These are phyloP conservation scores for Hestina assimilis DNA, from an alignment of 1,140 invertebrate genomes.

Conservation along the genomic window DNA sequence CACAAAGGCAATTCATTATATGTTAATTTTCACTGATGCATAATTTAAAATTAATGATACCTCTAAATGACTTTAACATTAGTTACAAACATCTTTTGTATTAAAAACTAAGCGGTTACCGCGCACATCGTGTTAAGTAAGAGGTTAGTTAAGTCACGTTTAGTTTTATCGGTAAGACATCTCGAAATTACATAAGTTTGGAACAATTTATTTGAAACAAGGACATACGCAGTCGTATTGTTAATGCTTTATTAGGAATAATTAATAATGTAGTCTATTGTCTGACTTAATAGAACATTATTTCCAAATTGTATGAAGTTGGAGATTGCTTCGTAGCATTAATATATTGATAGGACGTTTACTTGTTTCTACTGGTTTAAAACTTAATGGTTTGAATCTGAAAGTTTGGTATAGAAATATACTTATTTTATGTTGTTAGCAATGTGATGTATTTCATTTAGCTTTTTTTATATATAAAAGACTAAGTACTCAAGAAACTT, in stretches of 20 bases:
- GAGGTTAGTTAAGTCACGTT: slow-evolving; percentile 65
- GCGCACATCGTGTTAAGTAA: slow-evolving; percentile 52
- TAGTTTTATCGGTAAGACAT: slow-evolving; percentile 54
- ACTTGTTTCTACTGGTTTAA: too few relatives aligned
- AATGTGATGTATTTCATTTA: too few relatives aligned
- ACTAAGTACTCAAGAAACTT: too few relatives aligned
- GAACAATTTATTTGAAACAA: slow-evolving; percentile 28
- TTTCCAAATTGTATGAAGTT: background rate
- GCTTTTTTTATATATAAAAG: too few relatives aligned
- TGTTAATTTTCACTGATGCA: slow-evolving; percentile 57
- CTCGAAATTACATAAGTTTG: slow-evolving; percentile 44
- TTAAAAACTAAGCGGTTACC: slow-evolving; percentile 44
- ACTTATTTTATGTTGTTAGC: too few relatives aligned
- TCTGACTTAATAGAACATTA: background rate
- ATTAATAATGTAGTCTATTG: slow-evolving; percentile 6
- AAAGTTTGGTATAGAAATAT: too few relatives aligned
- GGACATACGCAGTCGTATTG: slow-evolving; percentile 16
- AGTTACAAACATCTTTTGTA: slow-evolving; percentile 59
- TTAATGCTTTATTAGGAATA: slow-evolving; percentile 17
- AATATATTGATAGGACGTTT: too few relatives aligned
- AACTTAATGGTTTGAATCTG: too few relatives aligned
- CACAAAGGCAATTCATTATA: slow-evolving; percentile 56
- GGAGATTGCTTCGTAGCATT: background rate
- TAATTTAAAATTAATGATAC: slow-evolving; percentile 67
- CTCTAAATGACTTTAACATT: slow-evolving; percentile 51